Conservation (phyloP, 2,888 invertebrate genomes). For the Rambutsinella grinnellia region DNA sequence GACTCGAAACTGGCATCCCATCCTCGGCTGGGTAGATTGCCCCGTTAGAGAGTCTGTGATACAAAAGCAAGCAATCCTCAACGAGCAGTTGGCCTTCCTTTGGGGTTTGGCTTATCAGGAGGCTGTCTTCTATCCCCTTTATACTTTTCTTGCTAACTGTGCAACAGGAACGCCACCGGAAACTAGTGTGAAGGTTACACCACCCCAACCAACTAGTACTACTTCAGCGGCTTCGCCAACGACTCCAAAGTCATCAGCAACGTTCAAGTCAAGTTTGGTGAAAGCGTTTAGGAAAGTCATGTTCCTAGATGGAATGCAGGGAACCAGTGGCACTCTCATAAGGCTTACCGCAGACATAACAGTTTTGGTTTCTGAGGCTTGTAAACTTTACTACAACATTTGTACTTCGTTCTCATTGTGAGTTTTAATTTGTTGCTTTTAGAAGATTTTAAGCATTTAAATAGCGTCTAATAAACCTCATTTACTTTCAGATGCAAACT, state of each 20-base stretch:
- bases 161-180: conserved; percentile 22
- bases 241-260: conserved; percentile 21
- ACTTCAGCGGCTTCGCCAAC: background rate
- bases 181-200: background rate
- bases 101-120: conserved; percentile 74
- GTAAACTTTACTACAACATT: conserved; percentile 62
- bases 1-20: conserved; percentile 97
- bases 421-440: conserved; percentile 14
- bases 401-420: conserved; percentile 63
- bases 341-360: conserved; percentile 58
- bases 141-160: conserved; percentile 48
- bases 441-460: background rate
- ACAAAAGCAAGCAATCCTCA: conserved; percentile 79
- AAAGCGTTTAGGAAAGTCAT: conserved; percentile 51
- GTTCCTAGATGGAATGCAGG: conserved; percentile 40
- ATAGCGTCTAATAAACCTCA: background rate
- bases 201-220: background rate
- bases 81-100: conserved; percentile 78
- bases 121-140: conserved; percentile 60
- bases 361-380: conserved; percentile 60
- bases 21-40: conserved; percentile 95
- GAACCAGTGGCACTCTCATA: conserved; percentile 24
- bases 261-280: conserved; percentile 42
- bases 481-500: conserved; percentile 57
- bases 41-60: conserved; percentile 79